A percentile compares a stretch with the other conserved stretches of the same genome.
phyloP scores from a whole-genome alignment of 2,888 invertebrate species.

The Eurytoma californica region DNA sequence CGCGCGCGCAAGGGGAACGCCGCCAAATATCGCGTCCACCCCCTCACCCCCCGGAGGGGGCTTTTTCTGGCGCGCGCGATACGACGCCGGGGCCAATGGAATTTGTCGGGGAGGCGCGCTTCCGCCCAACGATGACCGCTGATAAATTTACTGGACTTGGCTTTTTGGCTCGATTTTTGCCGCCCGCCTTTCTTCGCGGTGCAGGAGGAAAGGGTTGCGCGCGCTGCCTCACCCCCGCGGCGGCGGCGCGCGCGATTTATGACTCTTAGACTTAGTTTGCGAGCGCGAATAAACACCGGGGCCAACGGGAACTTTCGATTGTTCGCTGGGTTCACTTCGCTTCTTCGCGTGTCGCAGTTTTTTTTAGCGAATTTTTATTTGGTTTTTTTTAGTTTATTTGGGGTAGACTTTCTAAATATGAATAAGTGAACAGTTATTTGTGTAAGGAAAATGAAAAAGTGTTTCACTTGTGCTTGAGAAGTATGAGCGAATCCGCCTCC shows the following conservation, averaged over 20 bases:
- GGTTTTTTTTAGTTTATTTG: too few relatives aligned
- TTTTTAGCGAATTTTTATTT: too few relatives aligned
- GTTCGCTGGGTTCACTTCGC: neutral
- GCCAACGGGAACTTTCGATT: constrained; percentile 29
- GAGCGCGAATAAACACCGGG: constrained; percentile 21
- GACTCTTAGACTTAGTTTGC: constrained; percentile 51
- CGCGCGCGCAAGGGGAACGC: constrained; percentile 46
- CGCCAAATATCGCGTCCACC: constrained; percentile 48
- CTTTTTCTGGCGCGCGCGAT: constrained; percentile 26
- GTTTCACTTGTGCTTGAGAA: too few relatives aligned
- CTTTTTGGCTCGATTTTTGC: constrained; percentile 53
- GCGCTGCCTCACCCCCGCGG: too few relatives aligned
- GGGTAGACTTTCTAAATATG: too few relatives aligned
- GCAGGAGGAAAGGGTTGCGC: constrained; percentile 10
- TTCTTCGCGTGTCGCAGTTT: too few relatives aligned
- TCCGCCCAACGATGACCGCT: constrained; percentile 73
- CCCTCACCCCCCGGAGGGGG: neutral
- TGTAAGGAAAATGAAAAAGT: too few relatives aligned
- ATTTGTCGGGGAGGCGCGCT: constrained; percentile 71
- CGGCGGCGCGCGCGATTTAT: constrained; percentile 39
- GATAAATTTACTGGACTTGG: constrained; percentile 74
- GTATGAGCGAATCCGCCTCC: too few relatives aligned
- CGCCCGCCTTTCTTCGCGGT: constrained; percentile 18
- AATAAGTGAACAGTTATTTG: too few relatives aligned
- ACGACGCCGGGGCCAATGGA: constrained; percentile 66